Evolutionary conservation across 2,888 invertebrate genomes (phyloP).

Genomic region (Diplazon laetatorius): DNA sequence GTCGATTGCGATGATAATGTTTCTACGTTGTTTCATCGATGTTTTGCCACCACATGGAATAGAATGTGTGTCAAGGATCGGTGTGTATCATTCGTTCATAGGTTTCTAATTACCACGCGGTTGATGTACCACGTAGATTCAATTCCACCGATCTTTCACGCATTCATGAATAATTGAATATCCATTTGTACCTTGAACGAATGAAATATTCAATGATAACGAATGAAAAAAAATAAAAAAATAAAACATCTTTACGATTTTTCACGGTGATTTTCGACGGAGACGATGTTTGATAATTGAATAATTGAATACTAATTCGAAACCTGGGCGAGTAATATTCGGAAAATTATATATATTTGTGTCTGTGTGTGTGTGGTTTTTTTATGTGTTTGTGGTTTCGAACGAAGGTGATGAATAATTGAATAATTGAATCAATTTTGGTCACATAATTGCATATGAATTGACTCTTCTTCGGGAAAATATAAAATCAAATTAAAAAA

Average conservation of each 20-base stretch:
- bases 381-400: no score
- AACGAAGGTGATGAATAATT: no score
- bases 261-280: no score
- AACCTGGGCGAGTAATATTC: no score
- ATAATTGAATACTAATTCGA: no score
- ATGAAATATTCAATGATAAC: not conserved
- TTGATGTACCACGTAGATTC: not conserved
- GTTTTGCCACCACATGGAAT: slow-evolving; percentile 16
- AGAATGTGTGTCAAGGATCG: slow-evolving; percentile 61
- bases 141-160: not conserved
- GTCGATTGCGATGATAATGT: slow-evolving; percentile 44
- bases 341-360: no score
- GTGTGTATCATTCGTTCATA: slow-evolving; percentile 50
- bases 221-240: not conserved
- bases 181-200: slow-evolving; percentile 8
- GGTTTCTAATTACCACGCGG: slow-evolving; percentile 45
- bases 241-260: no score
- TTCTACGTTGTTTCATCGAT: not conserved
- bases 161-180: slow-evolving; percentile 43
- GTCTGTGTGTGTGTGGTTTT: no score
- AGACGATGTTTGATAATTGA: no score
- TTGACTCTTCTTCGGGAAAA: no score
- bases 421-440: no score
- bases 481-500: not conserved
- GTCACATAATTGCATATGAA: no score